A percentile compares a stretch with the other conserved stretches of the same genome.
phyloP scores from a whole-genome alignment of 2,888 invertebrate genomes.

The Flabesymbios commensalis region DNA sequence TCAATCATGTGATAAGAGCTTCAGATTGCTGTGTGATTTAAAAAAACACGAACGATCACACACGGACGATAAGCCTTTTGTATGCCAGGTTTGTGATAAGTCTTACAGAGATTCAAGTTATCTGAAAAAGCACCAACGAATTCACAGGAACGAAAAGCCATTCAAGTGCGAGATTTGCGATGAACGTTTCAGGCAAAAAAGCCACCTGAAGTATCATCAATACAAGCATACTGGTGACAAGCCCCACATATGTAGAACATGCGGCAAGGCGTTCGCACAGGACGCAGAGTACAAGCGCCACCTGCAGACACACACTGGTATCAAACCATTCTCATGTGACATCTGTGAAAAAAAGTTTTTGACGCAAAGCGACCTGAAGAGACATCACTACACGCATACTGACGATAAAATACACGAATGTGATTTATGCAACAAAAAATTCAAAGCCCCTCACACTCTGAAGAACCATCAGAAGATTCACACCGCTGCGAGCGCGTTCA shows the following conservation, averaged over 20 bases:
- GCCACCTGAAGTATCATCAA: slow-evolving; percentile 29
- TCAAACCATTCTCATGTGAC: no score
- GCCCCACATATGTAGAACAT: slow-evolving; percentile 28
- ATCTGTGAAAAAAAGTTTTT: no score
- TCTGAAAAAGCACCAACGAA: slow-evolving; percentile 31
- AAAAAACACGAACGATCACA: slow-evolving; percentile 34
- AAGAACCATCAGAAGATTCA: background rate
- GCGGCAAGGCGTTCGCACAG: slow-evolving; percentile 29
- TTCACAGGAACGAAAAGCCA: slow-evolving; percentile 34
- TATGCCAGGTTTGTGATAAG: slow-evolving; percentile 33
- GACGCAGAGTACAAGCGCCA: slow-evolving; percentile 32
- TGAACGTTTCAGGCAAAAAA: slow-evolving; percentile 30
- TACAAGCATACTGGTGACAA: slow-evolving; percentile 31
- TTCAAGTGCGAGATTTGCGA: slow-evolving; percentile 34
- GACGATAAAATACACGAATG: slow-evolving; percentile 33
- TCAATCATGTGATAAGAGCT: slow-evolving; percentile 24
- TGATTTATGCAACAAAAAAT: background rate
- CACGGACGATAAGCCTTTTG: slow-evolving; percentile 29
- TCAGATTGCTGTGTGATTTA: slow-evolving; percentile 22
- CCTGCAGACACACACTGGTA: slow-evolving; percentile 30
- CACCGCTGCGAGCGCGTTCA: no score
- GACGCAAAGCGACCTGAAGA: no score
- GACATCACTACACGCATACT: no score
- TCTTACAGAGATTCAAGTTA: slow-evolving; percentile 30
- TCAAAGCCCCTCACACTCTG: background rate